Evolutionary conservation across 2,113 vertebrate genomes (phyloP).

Genomic region (Nothocercus nigrocapillus): DNA sequence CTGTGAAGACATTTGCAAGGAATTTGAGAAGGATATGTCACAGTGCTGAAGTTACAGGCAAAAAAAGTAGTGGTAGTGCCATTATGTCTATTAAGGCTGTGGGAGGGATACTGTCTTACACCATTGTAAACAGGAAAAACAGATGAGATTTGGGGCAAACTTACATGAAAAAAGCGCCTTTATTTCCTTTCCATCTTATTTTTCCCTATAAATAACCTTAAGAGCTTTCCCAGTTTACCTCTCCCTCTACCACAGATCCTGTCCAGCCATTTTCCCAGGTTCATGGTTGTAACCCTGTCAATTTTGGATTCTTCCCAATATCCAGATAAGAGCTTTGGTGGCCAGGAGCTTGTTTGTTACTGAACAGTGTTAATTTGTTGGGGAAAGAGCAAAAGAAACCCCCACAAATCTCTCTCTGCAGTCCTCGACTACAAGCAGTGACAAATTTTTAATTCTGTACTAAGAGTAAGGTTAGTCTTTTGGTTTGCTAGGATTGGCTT

Average conservation of each 20-base stretch:
- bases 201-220: not conserved
- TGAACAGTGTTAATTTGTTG: not conserved
- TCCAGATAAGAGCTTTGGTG: not conserved
- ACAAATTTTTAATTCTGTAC: not conserved
- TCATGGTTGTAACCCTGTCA: not conserved
- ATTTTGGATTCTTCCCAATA: fast-evolving
- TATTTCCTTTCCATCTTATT: not conserved
- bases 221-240: not conserved
- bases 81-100: not conserved
- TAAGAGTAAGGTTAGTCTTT: not conserved
- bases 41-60: not conserved
- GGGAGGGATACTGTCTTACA: not conserved
- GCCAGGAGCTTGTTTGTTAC: not conserved
- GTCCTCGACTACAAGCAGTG: not conserved
- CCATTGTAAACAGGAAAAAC: not conserved
- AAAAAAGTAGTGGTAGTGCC: not conserved
- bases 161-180: too few species aligned
- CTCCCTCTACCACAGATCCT: not conserved
- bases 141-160: not conserved
- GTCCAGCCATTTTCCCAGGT: not conserved
- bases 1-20: not conserved
- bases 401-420: fast-evolving
- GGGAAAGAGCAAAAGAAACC: not conserved
- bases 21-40: not conserved
- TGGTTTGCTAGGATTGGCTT: fast-evolving